Conservation (phyloP, 2,888 invertebrate species). For the Pterobdella sp. region DNA sequence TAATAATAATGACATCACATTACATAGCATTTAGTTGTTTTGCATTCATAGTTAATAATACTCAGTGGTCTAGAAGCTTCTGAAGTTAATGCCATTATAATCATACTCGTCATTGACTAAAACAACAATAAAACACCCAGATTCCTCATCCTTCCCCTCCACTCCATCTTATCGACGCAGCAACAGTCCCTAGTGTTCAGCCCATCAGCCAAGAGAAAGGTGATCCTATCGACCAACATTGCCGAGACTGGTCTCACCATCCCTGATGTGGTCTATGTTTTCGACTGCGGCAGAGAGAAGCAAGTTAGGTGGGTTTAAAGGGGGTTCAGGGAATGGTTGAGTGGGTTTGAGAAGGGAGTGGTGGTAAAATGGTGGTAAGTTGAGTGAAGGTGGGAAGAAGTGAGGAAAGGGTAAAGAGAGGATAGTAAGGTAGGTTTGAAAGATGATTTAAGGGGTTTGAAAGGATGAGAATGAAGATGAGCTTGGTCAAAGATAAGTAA, state of each 20-base stretch:
- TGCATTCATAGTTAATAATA: too few species aligned
- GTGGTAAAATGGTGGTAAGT: background rate
- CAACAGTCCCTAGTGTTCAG: conserved; percentile 45
- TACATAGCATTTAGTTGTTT: too few species aligned
- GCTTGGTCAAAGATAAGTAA: too few species aligned
- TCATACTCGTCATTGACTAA: too few species aligned
- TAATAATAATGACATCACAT: too few species aligned
- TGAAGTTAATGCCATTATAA: too few species aligned
- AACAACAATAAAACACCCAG: conserved; percentile 36
- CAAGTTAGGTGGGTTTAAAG: conserved; percentile 44
- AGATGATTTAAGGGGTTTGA: too few species aligned
- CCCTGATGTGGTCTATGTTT: conserved; percentile 49
- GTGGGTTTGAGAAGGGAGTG: background rate
- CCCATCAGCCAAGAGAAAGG: conserved; percentile 44
- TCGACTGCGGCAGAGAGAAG: conserved; percentile 48
- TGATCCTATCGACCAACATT: conserved; percentile 49
- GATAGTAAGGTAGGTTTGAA: background rate
- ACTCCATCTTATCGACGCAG: conserved; percentile 47
- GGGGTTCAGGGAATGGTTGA: background rate
- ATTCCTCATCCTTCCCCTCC: conserved; percentile 45
- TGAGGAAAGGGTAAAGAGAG: background rate
- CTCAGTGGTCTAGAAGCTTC: background rate
- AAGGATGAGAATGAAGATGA: too few species aligned
- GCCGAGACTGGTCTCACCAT: conserved; percentile 50
- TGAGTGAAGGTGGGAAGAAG: background rate